Evolutionary conservation across 2,888 invertebrate species (phyloP).

Genomic region (Athripsodes cinereus): DNA sequence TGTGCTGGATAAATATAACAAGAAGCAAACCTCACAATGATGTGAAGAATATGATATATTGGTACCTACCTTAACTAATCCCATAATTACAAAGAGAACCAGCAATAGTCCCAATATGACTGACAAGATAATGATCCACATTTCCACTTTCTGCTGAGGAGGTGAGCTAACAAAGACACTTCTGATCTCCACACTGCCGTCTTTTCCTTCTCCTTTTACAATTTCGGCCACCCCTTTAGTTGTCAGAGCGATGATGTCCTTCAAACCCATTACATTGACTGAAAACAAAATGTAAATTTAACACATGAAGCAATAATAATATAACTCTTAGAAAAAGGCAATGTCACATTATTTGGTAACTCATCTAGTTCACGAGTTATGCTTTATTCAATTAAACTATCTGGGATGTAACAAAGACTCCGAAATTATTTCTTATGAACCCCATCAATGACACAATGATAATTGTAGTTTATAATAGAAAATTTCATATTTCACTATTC

Average conservation of each 20-base stretch:
- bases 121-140: conserved; percentile 33
- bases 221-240: conserved; percentile 32
- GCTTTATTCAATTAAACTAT: no score
- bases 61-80: conserved; percentile 28
- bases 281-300: no score
- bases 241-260: conserved; percentile 36
- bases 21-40: no score
- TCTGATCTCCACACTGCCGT: conserved; percentile 30
- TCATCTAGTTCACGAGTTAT: no score
- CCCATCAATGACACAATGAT: no score
- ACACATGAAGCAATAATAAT: background rate
- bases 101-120: conserved; percentile 32
- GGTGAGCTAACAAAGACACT: conserved; percentile 37
- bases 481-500: no score
- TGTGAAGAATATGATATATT: no score
- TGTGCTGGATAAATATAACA: no score
- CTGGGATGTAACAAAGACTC: no score
- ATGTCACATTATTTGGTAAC: no score
- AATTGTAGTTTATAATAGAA: no score
- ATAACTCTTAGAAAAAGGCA: background rate
- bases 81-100: conserved; percentile 30
- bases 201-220: conserved; percentile 21
- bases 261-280: conserved; percentile 23
- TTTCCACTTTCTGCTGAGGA: conserved; percentile 29
- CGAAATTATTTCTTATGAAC: no score